phyloP scores from a whole-genome alignment of 2,113 vertebrate genomes.

The Promerops cafer region DNA sequence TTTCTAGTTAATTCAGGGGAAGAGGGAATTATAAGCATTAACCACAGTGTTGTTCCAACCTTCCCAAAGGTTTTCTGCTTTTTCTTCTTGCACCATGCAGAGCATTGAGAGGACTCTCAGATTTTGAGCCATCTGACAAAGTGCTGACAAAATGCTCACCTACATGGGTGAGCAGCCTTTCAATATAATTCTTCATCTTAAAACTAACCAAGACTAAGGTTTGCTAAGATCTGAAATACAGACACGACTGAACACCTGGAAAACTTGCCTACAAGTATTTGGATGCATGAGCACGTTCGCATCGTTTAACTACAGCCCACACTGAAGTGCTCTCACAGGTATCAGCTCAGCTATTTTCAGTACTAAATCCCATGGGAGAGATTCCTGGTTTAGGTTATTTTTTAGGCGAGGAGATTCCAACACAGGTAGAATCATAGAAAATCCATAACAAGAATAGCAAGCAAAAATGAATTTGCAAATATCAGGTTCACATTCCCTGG shows the following conservation, averaged over 20 bases:
- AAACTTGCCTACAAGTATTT: conserved; percentile 13
- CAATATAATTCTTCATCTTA: background rate
- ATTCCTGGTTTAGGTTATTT: background rate
- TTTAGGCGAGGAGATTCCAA: background rate
- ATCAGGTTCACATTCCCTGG: background rate
- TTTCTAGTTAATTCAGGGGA: conserved; percentile 73
- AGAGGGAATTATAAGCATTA: background rate
- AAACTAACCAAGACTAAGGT: background rate
- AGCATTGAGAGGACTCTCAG: background rate
- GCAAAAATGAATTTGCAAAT: background rate
- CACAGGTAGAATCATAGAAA: background rate
- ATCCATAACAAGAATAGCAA: background rate
- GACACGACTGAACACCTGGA: background rate
- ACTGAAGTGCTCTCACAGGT: background rate
- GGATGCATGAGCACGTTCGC: background rate
- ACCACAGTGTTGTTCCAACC: background rate
- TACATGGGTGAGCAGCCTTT: background rate
- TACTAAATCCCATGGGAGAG: conserved; percentile 22
- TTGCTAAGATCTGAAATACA: background rate
- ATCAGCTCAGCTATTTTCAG: conserved; percentile 28
- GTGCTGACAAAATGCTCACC: background rate
- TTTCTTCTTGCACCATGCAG: background rate
- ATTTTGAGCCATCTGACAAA: background rate
- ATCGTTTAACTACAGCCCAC: conserved; percentile 18
- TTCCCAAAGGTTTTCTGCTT: background rate